These are phyloP conservation scores for Nebria ingens DNA, from an alignment of 1,140 invertebrate genomes.

Conservation along the genomic window DNA sequence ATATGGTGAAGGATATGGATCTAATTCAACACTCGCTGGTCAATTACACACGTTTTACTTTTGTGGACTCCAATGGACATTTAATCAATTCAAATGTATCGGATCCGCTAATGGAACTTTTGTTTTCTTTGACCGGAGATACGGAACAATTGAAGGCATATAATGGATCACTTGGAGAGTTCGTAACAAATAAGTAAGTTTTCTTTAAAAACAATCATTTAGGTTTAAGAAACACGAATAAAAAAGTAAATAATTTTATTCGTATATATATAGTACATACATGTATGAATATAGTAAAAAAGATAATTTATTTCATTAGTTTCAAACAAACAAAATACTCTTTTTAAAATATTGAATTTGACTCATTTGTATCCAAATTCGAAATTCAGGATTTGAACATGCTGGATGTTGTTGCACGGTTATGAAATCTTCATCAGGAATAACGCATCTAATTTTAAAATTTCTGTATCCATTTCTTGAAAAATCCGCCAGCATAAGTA, in stretches of 20 bases:
- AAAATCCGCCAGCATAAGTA: neutral
- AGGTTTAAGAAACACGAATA: too few species aligned
- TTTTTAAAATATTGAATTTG: neutral
- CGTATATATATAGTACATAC: too few species aligned
- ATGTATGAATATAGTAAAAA: too few species aligned
- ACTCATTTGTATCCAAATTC: conserved; percentile 17
- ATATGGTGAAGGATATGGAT: conserved; percentile 46
- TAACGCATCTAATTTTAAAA: neutral
- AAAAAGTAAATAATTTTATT: too few species aligned
- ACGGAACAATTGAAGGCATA: conserved; percentile 11
- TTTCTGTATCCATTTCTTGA: neutral
- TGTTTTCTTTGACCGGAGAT: conserved; percentile 11
- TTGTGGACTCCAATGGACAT: conserved; percentile 22
- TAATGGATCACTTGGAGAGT: conserved; percentile 37
- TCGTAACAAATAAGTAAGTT: conserved; percentile 34
- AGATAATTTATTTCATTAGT: neutral
- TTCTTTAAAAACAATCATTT: too few species aligned
- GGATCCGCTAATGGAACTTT: conserved; percentile 22
- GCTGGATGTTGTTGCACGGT: conserved; percentile 14
- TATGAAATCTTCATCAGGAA: neutral
- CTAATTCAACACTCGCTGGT: conserved; percentile 34
- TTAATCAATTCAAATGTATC: conserved; percentile 30
- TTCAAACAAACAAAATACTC: neutral
- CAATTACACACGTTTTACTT: conserved; percentile 12
- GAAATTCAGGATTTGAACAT: conserved; percentile 22